These are phyloP conservation scores for Etheostoma spectabile DNA, from an alignment of 2,113 vertebrate genomes.

Conservation along the genomic window DNA sequence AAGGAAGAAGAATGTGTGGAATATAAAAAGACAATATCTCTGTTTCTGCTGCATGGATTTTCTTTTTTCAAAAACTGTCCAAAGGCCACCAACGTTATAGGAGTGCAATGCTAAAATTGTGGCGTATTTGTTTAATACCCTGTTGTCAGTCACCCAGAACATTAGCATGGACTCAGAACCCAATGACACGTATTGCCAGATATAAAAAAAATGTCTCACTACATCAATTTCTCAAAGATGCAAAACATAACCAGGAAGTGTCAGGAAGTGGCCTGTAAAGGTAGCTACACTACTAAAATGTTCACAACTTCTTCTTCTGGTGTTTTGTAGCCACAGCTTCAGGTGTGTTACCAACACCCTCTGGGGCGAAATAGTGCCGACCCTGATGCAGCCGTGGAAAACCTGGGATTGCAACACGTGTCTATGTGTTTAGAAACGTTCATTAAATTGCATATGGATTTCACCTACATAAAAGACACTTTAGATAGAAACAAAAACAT, in stretches of 20 bases:
- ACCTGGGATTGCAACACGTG: not conserved
- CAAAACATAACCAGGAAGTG: not conserved
- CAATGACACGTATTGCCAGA: not conserved
- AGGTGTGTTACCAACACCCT: not conserved
- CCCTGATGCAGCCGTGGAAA: conserved; percentile 2
- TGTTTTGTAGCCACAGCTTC: not conserved
- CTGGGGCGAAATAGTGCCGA: not conserved
- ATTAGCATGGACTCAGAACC: not conserved
- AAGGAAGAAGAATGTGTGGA: not conserved
- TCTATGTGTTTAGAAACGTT: not conserved
- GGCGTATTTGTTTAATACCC: not conserved
- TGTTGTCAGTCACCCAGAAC: not conserved
- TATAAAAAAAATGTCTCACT: not conserved
- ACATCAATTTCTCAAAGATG: not conserved
- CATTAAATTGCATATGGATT: conserved; percentile 13
- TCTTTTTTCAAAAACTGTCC: not conserved
- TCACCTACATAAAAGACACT: conserved; percentile 7
- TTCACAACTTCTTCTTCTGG: not conserved
- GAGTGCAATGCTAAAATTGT: not conserved
- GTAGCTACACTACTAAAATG: not conserved
- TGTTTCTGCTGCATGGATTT: too few relatives aligned
- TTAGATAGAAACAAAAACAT: conserved; percentile 16
- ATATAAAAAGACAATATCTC: not conserved
- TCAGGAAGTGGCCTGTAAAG: not conserved
- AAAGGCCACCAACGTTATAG: not conserved